A percentile compares a stretch with the other conserved stretches of the same genome.
These are phyloP conservation scores for Sycon ciliatum DNA, from an alignment of 37 sponge, comb jelly and placozoan species.

Conservation along the genomic window DNA sequence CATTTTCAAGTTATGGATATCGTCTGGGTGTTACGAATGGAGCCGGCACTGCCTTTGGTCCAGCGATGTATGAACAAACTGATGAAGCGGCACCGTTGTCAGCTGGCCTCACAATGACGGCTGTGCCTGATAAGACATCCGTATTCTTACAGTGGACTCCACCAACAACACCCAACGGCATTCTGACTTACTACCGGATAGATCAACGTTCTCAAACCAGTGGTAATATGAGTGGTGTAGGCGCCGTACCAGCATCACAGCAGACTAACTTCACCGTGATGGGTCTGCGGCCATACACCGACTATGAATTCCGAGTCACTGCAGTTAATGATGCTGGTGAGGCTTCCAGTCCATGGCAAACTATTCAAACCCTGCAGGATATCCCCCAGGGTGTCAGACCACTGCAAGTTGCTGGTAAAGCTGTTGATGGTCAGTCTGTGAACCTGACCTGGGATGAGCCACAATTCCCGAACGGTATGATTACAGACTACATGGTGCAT, in stretches of 20 bases:
- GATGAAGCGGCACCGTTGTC: slow-evolving; percentile 48
- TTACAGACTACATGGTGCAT: slow-evolving; percentile 44
- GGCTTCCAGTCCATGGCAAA: slow-evolving; percentile 36
- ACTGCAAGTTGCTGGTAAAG: slow-evolving; percentile 22
- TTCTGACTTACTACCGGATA: slow-evolving; percentile 16
- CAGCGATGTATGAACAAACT: slow-evolving; percentile 22
- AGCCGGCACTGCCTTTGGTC: slow-evolving; percentile 43
- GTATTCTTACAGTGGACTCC: neutral
- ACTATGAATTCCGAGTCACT: slow-evolving; percentile 60
- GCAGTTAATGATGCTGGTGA: slow-evolving; percentile 63
- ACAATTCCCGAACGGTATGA: slow-evolving; percentile 48
- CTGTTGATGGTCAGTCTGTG: slow-evolving; percentile 36
- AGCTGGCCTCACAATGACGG: slow-evolving; percentile 30
- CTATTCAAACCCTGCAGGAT: slow-evolving; percentile 48
- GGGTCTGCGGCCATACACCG: slow-evolving; percentile 25
- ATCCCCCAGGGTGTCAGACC: slow-evolving; percentile 49
- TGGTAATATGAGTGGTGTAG: neutral
- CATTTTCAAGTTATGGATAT: slow-evolving; percentile 60
- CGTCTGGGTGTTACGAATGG: slow-evolving; percentile 47
- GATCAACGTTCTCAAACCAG: neutral
- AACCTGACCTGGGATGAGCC: slow-evolving; percentile 29
- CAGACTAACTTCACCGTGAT: slow-evolving; percentile 26
- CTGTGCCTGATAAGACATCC: slow-evolving; percentile 19
- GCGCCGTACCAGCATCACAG: neutral
- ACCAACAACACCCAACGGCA: slow-evolving; percentile 28